These are phyloP conservation scores for Mobula hypostoma DNA, from an alignment of 2,113 vertebrate species.

Conservation along the genomic window DNA sequence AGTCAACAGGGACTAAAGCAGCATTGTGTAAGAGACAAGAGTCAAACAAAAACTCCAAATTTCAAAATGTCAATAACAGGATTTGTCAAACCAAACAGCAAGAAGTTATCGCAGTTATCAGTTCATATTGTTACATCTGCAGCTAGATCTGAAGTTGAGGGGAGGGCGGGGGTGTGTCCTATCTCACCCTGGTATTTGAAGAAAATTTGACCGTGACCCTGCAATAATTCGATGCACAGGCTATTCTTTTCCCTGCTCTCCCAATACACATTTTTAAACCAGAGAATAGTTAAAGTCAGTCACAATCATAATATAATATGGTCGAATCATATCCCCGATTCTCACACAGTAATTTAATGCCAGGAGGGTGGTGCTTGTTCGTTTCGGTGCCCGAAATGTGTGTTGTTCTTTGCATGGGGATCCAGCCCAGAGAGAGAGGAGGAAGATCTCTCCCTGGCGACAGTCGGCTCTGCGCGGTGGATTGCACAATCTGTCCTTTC, in stretches of 20 bases:
- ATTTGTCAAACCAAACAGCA: slow-evolving; percentile 6
- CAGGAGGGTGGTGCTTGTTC: not conserved
- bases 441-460: not conserved
- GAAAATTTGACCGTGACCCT: not conserved
- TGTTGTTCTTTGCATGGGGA: not conserved
- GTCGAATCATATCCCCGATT: not conserved
- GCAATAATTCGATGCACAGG: not conserved
- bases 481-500: not conserved
- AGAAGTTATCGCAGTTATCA: not conserved
- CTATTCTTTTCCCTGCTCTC: not conserved
- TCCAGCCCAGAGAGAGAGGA: not conserved
- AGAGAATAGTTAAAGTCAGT: not conserved
- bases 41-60: slow-evolving; percentile 19
- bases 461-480: not conserved
- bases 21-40: not conserved
- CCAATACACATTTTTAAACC: not conserved
- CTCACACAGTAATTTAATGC: not conserved
- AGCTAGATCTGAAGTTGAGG: not conserved
- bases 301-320: not conserved
- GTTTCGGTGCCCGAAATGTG: not conserved
- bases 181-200: not conserved
- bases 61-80: slow-evolving; percentile 10
- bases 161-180: not conserved
- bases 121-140: not conserved
- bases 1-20: not conserved